Base-by-base conservation (phyloP, 2,888 invertebrate species). In the Agapostemon virescens region DNA sequence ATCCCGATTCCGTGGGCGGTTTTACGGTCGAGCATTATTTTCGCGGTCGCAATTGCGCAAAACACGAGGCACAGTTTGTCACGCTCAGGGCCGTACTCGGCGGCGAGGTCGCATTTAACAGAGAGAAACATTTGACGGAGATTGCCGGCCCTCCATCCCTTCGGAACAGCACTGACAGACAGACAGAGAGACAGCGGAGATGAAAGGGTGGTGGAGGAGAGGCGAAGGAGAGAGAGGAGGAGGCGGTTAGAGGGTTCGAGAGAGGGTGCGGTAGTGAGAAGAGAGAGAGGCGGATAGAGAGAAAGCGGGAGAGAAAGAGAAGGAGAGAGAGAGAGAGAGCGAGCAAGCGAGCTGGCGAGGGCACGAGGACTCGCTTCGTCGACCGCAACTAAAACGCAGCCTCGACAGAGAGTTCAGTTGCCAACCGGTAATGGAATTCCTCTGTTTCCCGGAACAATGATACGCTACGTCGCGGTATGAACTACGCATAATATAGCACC, bases 361-460 rank as follows among this genome's bases (percentile, higher is more conserved):
- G 85, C 79, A 83, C 85, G 82, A 87, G 88, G 89, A 88, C 86
- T 84, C 87, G 90, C 89, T 90, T 82, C 89, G 90, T 85, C 88
- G 86, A 90, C 90, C 91, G 89, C 89, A 89, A 89, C 90, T 90
- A 89, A 90, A 91, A 90, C 88, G 89, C 83, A 84, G 86, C 86
- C 86, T 79, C 89, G 84, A 88, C 87, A 88, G 89, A 88, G 89
- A 89, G 88, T 90, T 90, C 89, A 90, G 89, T 90, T 90, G 90
- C 90, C 89, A 91, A 89, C 90, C 90, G 89, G 91, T 92, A 92
- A 92, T 91, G 91, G 91, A 89, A 91, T 91, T 91, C 90, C 91
- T 89, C 91, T 91, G 91, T 91, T 92, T 90, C 89, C 88, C 89
- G 86, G 88, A 90, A 91, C 91, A 91, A 91, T 91, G 90, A 91